Base-by-base conservation (phyloP, 2,113 vertebrate species). In the Nettapus auritus region DNA sequence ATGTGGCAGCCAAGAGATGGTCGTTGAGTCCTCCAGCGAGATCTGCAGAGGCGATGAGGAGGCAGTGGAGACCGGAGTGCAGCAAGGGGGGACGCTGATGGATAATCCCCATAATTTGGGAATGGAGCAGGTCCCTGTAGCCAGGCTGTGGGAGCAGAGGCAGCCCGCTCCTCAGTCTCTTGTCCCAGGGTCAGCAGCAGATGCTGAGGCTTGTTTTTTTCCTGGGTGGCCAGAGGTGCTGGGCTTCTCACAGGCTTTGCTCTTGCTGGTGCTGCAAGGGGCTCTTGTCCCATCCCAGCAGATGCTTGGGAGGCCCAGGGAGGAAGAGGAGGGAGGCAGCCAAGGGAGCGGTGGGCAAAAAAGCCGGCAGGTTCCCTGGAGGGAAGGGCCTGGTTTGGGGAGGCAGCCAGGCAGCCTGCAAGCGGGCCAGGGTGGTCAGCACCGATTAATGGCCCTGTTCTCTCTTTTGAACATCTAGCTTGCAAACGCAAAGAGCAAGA, bases 401-500 rank as follows among this genome's bases (percentile, higher is more conserved):
- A 77, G 79, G 62, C 82, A 77, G 36, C 57, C 40, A 20, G 53
- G 59, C 56, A 31, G 12, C 13, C 60, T 81, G 82, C 77, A 8
- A 26, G 71, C 0, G 1, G 88, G 52, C 31, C 81, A 15, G 68
- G 57, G 36, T 21, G 66, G 59, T 29, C 63, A 68, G 62, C 91
- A 53, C 81, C 79, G 8, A 1, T 20, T 97, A 95, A 97, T 38
- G 20, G 44, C 67, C 68, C 74, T 93, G 5, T 92, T 94, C 71
- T 97, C 88, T 94, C 73, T 95, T 86, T 95, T 68, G 44, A 79
- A 69, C 57, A 1, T 56, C 44, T 98, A 99, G 99, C 99, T 78
- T 99, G 99, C 98, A 99, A 99, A 96, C 99, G 99, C 90, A 99
- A 99, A 98, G 99, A 99, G 94, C 99, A 99, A 97, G 99, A 99